phyloP scores from a whole-genome alignment of 2,888 invertebrate genomes.

The Torymus auratus region DNA sequence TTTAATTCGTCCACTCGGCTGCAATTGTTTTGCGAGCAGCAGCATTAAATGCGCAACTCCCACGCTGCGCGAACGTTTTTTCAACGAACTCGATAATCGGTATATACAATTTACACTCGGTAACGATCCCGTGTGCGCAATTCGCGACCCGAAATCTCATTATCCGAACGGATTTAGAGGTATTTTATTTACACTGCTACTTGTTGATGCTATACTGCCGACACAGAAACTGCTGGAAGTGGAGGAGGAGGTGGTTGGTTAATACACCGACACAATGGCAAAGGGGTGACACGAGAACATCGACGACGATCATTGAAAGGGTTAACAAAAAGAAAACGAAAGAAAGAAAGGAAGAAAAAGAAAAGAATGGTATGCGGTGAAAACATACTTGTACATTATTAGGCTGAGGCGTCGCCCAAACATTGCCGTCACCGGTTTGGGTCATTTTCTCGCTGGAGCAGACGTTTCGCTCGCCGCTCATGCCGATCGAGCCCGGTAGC shows the following conservation, averaged over 20 bases:
- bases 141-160: too few species aligned
- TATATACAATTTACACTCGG: too few species aligned
- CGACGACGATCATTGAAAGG: slow-evolving; percentile 17
- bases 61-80: too few species aligned
- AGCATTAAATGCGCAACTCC: too few species aligned
- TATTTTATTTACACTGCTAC: too few species aligned
- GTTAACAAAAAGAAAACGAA: slow-evolving; percentile 2
- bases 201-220: too few species aligned
- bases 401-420: slow-evolving; percentile 78
- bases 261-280: not conserved
- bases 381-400: slow-evolving; percentile 70
- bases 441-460: slow-evolving; percentile 94
- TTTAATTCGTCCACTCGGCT: too few species aligned
- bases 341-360: not conserved
- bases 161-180: too few species aligned
- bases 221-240: too few species aligned
- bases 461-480: slow-evolving; percentile 79
- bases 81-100: too few species aligned
- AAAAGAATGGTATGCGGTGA: slow-evolving; percentile 16
- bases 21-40: too few species aligned
- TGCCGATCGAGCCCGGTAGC: slow-evolving; percentile 68
- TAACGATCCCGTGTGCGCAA: too few species aligned
- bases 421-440: slow-evolving; percentile 87
- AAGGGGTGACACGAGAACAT: not conserved
- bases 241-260: not conserved